Conservation (phyloP, 2,113 vertebrate genomes). For the Clarias macrocephalus region DNA sequence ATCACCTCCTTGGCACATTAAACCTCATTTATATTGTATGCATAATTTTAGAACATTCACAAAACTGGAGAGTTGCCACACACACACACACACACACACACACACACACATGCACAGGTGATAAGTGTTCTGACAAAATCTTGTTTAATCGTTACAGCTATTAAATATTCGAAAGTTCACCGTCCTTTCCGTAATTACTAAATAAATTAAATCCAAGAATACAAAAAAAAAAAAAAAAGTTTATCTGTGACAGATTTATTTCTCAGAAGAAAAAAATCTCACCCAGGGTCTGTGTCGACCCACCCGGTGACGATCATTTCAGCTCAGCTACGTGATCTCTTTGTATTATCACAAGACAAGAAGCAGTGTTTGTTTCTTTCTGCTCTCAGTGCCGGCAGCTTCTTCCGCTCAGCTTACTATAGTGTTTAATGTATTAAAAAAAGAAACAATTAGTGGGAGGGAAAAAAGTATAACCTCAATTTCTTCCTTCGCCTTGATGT, state of each 20-base stretch:
- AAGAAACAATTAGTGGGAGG: background rate
- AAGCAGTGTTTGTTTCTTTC: background rate
- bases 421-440: background rate
- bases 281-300: background rate
- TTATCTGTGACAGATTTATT: constrained; percentile 7
- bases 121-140: constrained; percentile 15
- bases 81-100: constrained; percentile 6
- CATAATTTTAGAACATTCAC: constrained; percentile 38
- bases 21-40: constrained; percentile 46
- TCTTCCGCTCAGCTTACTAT: background rate
- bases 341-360: background rate
- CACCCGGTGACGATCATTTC: constrained; percentile 5
- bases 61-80: constrained; percentile 19
- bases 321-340: background rate
- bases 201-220: background rate
- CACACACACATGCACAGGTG: constrained; percentile 8
- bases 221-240: background rate
- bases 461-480: background rate
- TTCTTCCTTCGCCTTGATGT: background rate
- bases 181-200: background rate
- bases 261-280: background rate
- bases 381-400: background rate
- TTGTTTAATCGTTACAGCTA: constrained; percentile 11
- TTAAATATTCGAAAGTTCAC: constrained; percentile 21
- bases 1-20: constrained; percentile 39